Percentiles rank a stretch among this genome's conserved stretches.
phyloP scores from a whole-genome alignment of 2,797 vertebrate species.

The Spinus pinus region DNA sequence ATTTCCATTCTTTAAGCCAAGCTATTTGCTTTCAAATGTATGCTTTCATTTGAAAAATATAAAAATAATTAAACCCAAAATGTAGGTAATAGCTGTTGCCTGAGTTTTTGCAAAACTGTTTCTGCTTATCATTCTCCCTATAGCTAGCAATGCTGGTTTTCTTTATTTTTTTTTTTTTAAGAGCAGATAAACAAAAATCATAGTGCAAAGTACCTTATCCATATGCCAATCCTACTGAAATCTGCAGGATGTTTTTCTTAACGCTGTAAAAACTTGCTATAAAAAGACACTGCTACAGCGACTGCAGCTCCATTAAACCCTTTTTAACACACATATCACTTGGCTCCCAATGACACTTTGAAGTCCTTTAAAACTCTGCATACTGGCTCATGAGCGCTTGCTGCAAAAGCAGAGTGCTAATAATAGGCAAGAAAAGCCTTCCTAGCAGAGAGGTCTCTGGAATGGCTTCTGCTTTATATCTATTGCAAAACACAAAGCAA shows the following conservation, averaged over 20 bases:
- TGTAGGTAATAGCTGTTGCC: neutral
- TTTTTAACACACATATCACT: slow-evolving; percentile 51
- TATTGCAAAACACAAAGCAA: slow-evolving; percentile 18
- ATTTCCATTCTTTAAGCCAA: neutral
- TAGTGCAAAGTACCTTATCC: slow-evolving; percentile 42
- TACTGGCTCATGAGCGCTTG: neutral
- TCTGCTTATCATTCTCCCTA: neutral
- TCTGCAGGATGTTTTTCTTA: slow-evolving; percentile 54
- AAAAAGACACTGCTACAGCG: slow-evolving; percentile 30
- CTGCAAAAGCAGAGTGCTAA: slow-evolving; percentile 45
- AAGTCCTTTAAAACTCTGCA: slow-evolving; percentile 44
- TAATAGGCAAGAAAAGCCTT: slow-evolving; percentile 32
- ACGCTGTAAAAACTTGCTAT: slow-evolving; percentile 40
- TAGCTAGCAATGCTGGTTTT: neutral
- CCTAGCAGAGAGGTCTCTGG: neutral
- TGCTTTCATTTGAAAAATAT: neutral
- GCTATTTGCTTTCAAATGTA: neutral
- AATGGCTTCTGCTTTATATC: neutral
- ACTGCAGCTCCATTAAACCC: slow-evolving; percentile 52
- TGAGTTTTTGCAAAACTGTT: neutral
- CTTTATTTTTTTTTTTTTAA: neutral
- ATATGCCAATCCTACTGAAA: slow-evolving; percentile 42
- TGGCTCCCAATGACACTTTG: slow-evolving; percentile 40
- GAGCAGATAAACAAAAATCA: slow-evolving; percentile 36
- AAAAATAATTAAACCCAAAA: neutral